These are phyloP conservation scores for Falco peregrinus DNA, from an alignment of 2,797 vertebrate genomes.

Conservation along the genomic window DNA sequence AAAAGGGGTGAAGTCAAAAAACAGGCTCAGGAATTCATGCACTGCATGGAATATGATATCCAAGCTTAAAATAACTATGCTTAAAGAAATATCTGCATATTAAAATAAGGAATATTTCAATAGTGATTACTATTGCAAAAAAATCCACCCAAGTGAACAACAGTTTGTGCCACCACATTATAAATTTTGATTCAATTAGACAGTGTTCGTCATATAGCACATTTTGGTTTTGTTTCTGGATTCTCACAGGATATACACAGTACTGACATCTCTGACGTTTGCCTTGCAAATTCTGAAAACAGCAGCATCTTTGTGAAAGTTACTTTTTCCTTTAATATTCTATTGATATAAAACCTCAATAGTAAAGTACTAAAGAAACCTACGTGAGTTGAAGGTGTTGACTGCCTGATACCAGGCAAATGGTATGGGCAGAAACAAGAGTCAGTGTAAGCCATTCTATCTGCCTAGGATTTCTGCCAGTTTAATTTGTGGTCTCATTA, in stretches of 20 bases:
- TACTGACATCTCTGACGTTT: not conserved
- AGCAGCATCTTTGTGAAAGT: not conserved
- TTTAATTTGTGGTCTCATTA: not conserved
- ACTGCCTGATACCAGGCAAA: not conserved
- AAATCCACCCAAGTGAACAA: no score
- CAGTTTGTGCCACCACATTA: not conserved
- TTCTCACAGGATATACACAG: not conserved
- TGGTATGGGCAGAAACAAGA: not conserved
- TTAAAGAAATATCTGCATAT: not conserved
- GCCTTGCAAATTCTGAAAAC: not conserved
- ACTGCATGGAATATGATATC: not conserved
- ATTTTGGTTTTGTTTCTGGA: not conserved
- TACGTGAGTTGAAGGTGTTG: not conserved
- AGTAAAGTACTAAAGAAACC: not conserved
- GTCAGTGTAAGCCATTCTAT: not conserved
- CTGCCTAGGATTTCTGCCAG: not conserved
- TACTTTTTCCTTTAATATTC: not conserved
- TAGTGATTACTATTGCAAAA: not conserved
- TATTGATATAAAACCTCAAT: not conserved
- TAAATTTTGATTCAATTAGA: not conserved
- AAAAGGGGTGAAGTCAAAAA: slow-evolving; percentile 31
- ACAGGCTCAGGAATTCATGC: not conserved
- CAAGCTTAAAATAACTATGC: not conserved
- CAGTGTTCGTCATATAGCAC: not conserved
- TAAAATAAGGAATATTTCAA: not conserved